A percentile compares a stretch with the other conserved stretches of the same genome.
phyloP scores from a whole-genome alignment of 2,113 vertebrate genomes.

The Connochaetes taurinus region DNA sequence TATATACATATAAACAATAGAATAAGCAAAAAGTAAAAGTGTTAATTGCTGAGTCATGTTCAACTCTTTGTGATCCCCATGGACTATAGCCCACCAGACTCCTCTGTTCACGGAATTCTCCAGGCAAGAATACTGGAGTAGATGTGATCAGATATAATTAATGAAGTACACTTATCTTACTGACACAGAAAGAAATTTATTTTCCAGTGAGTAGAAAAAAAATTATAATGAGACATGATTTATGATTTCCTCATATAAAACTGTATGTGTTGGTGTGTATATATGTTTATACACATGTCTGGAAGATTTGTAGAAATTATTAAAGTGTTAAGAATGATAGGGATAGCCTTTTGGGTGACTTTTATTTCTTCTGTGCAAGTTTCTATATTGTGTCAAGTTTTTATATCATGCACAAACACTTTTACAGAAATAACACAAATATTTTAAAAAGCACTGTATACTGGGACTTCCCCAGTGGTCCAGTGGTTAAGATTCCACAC shows the following conservation, averaged over 20 bases:
- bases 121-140: neutral
- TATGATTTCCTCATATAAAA: neutral
- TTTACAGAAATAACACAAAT: slow-evolving; percentile 3
- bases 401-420: neutral
- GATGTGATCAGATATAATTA: neutral
- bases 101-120: neutral
- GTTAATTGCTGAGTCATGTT: neutral
- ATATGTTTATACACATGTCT: neutral
- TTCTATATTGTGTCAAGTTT: neutral
- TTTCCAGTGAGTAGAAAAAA: neutral
- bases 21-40: neutral
- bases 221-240: neutral
- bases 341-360: neutral
- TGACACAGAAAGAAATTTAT: neutral
- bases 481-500: neutral
- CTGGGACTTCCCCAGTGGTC: neutral
- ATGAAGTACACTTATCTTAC: neutral
- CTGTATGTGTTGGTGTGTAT: neutral
- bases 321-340: neutral
- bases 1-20: neutral
- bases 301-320: neutral
- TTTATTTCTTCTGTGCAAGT: neutral
- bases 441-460: neutral
- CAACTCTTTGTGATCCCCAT: neutral
- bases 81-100: neutral